Evolutionary conservation across 2,113 vertebrate genomes (phyloP).

Genomic region (Oplegnathus fasciatus): DNA sequence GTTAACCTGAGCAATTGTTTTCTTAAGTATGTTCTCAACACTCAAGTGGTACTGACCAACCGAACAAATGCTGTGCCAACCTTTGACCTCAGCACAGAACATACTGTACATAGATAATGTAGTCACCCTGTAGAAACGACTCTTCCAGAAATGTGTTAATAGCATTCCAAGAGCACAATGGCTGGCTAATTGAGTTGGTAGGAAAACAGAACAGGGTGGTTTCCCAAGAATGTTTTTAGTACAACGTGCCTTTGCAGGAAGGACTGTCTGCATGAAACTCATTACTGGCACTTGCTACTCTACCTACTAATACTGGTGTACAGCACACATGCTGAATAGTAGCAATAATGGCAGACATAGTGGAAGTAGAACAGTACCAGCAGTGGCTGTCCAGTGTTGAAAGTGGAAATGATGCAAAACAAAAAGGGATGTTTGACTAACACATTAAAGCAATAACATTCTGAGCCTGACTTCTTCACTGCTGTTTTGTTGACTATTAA

Average conservation of each 20-base stretch:
- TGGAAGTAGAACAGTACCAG: not conserved
- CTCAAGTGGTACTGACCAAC: not conserved
- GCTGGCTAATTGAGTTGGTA: not conserved
- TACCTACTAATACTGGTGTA: not conserved
- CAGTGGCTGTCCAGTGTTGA: not conserved
- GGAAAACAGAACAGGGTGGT: not conserved
- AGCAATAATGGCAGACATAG: not conserved
- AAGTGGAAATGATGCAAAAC: not conserved
- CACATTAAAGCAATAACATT: not conserved
- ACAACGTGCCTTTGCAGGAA: not conserved
- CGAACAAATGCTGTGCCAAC: not conserved
- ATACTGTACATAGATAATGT: not conserved
- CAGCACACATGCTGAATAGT: not conserved
- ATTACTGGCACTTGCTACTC: not conserved
- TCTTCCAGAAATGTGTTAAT: not conserved
- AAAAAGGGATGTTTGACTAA: not conserved
- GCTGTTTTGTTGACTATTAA: not conserved
- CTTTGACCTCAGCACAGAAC: not conserved
- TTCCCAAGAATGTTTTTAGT: not conserved
- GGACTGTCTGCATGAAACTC: not conserved
- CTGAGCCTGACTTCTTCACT: not conserved
- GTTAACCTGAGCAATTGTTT: not conserved
- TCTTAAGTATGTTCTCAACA: not conserved
- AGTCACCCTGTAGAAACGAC: not conserved
- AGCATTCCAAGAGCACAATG: not conserved